Conservation (phyloP, 2,113 vertebrate species). For the Apodemus speciosus region DNA sequence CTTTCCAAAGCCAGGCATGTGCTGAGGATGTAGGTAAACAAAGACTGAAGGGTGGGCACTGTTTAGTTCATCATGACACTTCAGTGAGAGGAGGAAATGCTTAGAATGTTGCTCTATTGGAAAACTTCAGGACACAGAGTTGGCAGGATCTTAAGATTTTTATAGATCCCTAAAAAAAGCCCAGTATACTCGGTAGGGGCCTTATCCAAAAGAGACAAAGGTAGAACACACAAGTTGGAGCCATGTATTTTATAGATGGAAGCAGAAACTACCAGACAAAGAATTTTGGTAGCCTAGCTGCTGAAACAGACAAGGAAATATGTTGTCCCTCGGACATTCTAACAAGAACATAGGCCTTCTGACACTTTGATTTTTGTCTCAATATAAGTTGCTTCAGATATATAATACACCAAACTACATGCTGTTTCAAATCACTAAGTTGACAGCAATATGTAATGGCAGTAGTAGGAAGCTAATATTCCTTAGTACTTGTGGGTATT, state of each 20-base stretch:
- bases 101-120: not conserved
- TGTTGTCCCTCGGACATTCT: not conserved
- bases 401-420: not conserved
- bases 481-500: not conserved
- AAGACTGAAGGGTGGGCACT: not conserved
- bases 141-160: not conserved
- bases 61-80: not conserved
- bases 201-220: not conserved
- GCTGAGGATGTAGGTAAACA: not conserved
- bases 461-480: not conserved
- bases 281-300: not conserved
- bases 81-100: not conserved
- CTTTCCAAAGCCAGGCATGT: not conserved
- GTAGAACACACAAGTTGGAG: not conserved
- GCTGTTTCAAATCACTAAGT: not conserved
- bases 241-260: not conserved
- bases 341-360: not conserved
- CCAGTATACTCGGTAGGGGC: not conserved
- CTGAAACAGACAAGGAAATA: not conserved
- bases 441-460: not conserved
- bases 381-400: slow-evolving; percentile 1
- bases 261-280: not conserved
- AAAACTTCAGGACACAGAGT: not conserved
- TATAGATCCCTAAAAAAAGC: not conserved
- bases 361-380: not conserved